Conservation (phyloP, 2,113 vertebrate genomes). For the Phylloscopus trochiloides region DNA sequence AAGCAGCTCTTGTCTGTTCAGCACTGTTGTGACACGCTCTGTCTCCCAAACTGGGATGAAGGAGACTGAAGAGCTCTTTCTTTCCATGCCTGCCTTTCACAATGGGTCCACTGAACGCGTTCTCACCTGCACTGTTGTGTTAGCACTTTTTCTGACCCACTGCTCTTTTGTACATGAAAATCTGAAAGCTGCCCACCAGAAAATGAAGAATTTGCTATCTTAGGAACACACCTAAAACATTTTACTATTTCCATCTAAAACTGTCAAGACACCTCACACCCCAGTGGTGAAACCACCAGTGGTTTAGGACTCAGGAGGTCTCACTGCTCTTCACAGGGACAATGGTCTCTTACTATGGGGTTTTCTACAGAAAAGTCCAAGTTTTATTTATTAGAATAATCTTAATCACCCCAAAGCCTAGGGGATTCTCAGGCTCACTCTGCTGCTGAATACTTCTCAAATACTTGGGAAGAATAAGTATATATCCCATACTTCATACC, state of each 20-base stretch:
- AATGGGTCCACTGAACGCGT: not conserved
- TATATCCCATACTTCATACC: not conserved
- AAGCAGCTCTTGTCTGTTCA: conserved; percentile 38
- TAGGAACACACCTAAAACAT: not conserved
- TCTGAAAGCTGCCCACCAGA: not conserved
- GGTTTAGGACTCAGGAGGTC: not conserved
- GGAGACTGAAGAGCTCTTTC: not conserved
- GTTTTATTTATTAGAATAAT: not conserved
- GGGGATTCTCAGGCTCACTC: accelerated
- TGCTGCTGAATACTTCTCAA: not conserved
- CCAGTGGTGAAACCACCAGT: not conserved
- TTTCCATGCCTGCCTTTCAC: not conserved
- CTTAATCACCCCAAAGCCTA: not conserved
- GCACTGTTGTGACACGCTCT: conserved; percentile 25
- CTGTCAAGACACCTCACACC: not conserved
- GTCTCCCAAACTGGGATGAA: not conserved
- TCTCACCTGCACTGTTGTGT: not conserved
- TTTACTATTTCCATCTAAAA: not conserved
- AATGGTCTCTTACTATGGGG: not conserved
- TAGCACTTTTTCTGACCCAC: not conserved
- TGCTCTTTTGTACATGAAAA: not conserved
- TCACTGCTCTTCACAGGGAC: not conserved
- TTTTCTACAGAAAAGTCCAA: not conserved
- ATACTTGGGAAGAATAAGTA: not conserved
- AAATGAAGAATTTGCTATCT: not conserved